These are phyloP conservation scores for Uloborus diversus DNA, from an alignment of 1,140 invertebrate genomes.

Conservation along the genomic window DNA sequence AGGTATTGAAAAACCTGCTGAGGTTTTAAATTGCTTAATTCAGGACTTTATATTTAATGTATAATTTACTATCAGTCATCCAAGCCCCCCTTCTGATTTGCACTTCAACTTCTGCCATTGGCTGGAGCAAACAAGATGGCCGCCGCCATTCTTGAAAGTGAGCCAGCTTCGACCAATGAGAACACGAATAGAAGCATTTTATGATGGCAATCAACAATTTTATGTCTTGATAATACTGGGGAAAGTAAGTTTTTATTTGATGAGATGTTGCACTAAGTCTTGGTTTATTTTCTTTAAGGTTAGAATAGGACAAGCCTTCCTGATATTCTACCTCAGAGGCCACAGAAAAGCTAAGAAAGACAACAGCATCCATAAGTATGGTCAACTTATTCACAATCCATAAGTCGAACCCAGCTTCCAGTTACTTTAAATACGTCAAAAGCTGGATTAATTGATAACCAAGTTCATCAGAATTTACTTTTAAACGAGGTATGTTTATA, in stretches of 20 bases:
- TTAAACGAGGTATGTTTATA: constrained; percentile 9
- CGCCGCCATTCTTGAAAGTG: neutral
- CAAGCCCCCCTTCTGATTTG: constrained; percentile 4
- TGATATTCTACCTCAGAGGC: constrained; percentile 28
- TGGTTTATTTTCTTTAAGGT: constrained; percentile 49
- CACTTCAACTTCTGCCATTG: constrained; percentile 23
- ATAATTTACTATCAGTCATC: neutral
- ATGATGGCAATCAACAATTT: constrained; percentile 50
- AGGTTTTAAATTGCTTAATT: too few species aligned
- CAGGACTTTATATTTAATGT: neutral
- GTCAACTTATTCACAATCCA: neutral
- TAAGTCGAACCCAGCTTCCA: neutral
- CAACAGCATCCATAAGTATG: constrained; percentile 1
- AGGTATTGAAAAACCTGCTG: too few species aligned
- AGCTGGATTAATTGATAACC: neutral
- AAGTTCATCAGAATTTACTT: neutral
- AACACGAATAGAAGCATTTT: constrained; percentile 27
- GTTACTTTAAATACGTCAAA: neutral
- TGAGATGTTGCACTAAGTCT: constrained; percentile 54
- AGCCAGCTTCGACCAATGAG: constrained; percentile 28
- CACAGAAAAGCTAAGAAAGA: constrained; percentile 51
- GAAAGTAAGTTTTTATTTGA: constrained; percentile 57
- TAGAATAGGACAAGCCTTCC: constrained; percentile 47
- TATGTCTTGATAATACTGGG: constrained; percentile 53
- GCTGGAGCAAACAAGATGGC: constrained; percentile 35